Evolutionary conservation across 2,113 vertebrate genomes (phyloP), one percentile per base, ranked within the genome.

Genomic region (Etheostoma cragini): DNA sequence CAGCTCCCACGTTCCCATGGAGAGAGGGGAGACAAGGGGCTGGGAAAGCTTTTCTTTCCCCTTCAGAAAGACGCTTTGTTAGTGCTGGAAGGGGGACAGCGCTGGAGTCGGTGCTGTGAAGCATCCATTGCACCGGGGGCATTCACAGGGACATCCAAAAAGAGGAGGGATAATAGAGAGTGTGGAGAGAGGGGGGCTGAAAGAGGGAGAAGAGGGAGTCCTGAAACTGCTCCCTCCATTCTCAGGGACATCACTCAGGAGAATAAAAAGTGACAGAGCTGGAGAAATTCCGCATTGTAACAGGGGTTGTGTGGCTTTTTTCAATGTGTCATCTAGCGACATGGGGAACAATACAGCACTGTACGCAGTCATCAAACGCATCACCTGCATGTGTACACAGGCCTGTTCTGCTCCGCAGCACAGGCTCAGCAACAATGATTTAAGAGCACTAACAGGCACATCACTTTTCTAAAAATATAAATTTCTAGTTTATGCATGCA

Each of bases 1-100:
- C 78, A 19, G 89, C 87, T 92, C 92, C 90, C 82, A 85, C 80
- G 96, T 98, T 98, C 97, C 97, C 97, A 99, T 97, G 97, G 96
- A 94, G 95, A 95, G 95, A 92, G 91, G 81, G 84, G 91, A 93
- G 89, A 96, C 94, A 94, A 94, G 96, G 94, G 93, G 94, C 95
- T 95, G 95, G 94, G 95, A 94, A 96, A 95, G 92, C 93, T 94
- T 96, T 96, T 96, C 95, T 97, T 95, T 89, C 92, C 91, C 91
- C 95, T 87, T 92, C 95, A 98, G 96, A 98, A 97, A 97, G 96
- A 95, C 90, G 96, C 97, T 99, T 99, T 99, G 97, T 99, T 98
- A 96, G 95, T 92, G 91, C 95, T 96, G 96, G 95, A 95, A 96
- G 95, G 93, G 95, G 97, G 97, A 97, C 97, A 95, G 96, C 94